Conservation (phyloP, 2,113 vertebrate species). For the Cettia cetti region DNA sequence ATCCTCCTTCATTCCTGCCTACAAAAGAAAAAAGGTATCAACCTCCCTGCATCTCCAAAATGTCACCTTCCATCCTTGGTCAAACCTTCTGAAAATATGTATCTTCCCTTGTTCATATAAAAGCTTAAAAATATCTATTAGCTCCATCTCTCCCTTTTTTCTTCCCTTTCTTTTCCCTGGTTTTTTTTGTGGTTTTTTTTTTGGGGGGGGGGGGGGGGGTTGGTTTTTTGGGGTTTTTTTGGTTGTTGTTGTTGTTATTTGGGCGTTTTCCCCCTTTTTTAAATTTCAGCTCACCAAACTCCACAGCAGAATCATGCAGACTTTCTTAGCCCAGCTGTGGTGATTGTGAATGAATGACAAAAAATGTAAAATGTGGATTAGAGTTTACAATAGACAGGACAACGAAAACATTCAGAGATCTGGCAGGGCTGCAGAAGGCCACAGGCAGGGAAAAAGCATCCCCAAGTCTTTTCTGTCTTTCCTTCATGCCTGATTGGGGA, state of each 20-base stretch:
- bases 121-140: background rate
- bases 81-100: background rate
- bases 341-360: background rate
- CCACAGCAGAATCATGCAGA: background rate
- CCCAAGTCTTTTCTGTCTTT: background rate
- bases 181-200: background rate
- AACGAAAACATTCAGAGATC: background rate
- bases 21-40: background rate
- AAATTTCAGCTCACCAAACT: background rate
- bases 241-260: no score
- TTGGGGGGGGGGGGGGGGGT: no score
- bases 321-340: background rate
- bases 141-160: background rate
- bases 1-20: background rate
- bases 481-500: background rate
- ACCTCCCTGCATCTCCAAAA: background rate
- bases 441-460: background rate
- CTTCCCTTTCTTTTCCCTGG: background rate
- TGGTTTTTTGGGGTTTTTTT: no score
- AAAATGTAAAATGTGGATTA: background rate
- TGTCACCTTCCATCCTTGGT: background rate
- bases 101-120: background rate
- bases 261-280: background rate
- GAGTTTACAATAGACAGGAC: background rate
- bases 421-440: background rate